Base-by-base conservation (phyloP, 2,113 vertebrate species). In the Balaenoptera acutorostrata region DNA sequence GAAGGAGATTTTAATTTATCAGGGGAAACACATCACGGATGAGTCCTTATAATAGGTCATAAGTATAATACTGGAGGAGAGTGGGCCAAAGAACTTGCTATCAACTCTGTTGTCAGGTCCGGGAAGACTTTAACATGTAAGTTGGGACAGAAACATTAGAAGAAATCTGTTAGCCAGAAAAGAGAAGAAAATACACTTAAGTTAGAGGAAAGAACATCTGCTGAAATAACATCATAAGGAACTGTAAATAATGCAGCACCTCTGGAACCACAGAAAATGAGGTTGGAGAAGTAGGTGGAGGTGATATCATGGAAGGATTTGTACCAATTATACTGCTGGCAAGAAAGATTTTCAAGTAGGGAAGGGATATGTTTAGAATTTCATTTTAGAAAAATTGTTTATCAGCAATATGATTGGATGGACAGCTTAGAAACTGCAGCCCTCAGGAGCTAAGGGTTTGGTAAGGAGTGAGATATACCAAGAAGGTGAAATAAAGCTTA, bases 291-390 rank as follows among this genome's bases (percentile, higher is more conserved):
- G 68, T 25, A 69, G 78, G 39, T 59, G 39, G 87, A 64, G 57
- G 49, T 44, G 63, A 49, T 23, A 49, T 39, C 63, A 41, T 57
- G 44, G 71, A 72, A 21, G 57, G 8, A 72, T 39, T 57, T 33
- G 18, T 86, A 78, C 46, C 82, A 66, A 1, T 63, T 86, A 89
- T 59, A n/a, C 49, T 46, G 25, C 21, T 46, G 93, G 96, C 61
- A 96, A n/a, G n/a, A 57, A 72, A 59, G 9, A 31, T 41, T 97
- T 87, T 81, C 75, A 81, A 39, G 29, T 86, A 49, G 69, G 36
- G 59, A 93, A 88, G 52, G 63, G 72, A 78, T 81, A 81, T 85
- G 77, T 91, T 91, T 85, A 96, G 72, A 93, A 64, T 87, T 96
- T 91, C 49, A 72, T 75, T 94, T 88, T 80, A 68, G 52, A 71